Base-by-base conservation (phyloP, 2,797 vertebrate species). In the Adelosebastes latens region DNA sequence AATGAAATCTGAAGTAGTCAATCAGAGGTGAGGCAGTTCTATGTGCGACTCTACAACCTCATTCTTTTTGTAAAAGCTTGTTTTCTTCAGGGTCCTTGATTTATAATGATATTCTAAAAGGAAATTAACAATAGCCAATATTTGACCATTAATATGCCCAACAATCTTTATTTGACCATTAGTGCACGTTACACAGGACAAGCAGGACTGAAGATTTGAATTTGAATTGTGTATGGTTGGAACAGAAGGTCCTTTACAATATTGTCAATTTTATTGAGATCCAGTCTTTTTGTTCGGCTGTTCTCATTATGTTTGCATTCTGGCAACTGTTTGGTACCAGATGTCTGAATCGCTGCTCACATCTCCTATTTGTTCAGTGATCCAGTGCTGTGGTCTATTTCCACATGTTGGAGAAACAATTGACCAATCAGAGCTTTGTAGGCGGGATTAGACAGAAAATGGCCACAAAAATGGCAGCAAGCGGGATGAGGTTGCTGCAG, bases 1-100 rank as follows among this genome's bases (percentile, higher is more conserved):
- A 77, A 75, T 65, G 39, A 24, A 9, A 77, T 66, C 31, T 73
- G 46, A 75, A 61, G 55, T 53, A 69, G 27, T 20, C 20, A 36
- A 36, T 77, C 65, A 77, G 29, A 77, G 29, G 18, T 34, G 58
- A 49, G n/a, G 20, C n/a, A 9, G 31, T 32, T 39, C 5, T 14
- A 46, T 36, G 20, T 36, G 22, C 8, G 2, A 55, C 16, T 68
- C 10, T 11, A 42, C 16, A 68, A 20, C 64, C 16, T 29, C 2
- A 62, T 62, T 72, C 3, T 69, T 34, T 77, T 77, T 14, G 2
- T n/a, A 25, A 52, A 67, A 67, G 8, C 36, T 59, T 34, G 32
- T 61, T 34, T 46, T 77, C 29, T 24, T 61, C 1, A 11, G 27
- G 32, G 11, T 42, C 12, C 5, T 8, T 25, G 27, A 10, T 32